Percentiles rank a stretch among this genome's conserved stretches.
Conservation (phyloP, 2,113 vertebrate species). For the Coregonus clupeaformis region DNA sequence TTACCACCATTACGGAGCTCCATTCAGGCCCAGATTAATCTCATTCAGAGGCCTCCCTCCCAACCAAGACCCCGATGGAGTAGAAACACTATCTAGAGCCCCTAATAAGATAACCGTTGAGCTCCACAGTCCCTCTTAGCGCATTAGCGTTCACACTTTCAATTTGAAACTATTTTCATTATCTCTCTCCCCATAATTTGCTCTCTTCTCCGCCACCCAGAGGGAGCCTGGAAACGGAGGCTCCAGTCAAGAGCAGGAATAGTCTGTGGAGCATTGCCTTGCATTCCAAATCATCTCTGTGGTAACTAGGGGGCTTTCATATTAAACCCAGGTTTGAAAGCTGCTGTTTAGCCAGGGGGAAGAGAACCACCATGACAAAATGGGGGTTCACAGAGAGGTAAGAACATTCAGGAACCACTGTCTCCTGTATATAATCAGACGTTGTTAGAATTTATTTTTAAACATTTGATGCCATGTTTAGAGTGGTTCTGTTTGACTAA, state of each 20-base stretch:
- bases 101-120: constrained; percentile 77
- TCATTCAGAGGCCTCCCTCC: constrained; percentile 62
- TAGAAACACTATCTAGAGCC: constrained; percentile 68
- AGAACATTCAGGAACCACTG: constrained; percentile 35
- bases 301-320: constrained; percentile 50
- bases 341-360: constrained; percentile 50
- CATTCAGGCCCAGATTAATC: constrained; percentile 74
- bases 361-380: constrained; percentile 47
- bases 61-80: constrained; percentile 65
- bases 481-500: no score
- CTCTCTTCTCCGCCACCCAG: constrained; percentile 63
- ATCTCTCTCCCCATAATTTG: constrained; percentile 73
- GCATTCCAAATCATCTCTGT: constrained; percentile 67
- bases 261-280: constrained; percentile 55
- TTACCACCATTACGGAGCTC: constrained; percentile 61
- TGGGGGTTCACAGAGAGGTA: constrained; percentile 35
- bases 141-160: constrained; percentile 75
- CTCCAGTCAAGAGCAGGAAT: constrained; percentile 70
- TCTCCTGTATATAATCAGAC: no score
- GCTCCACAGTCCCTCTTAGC: constrained; percentile 71
- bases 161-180: constrained; percentile 80
- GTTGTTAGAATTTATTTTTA: no score
- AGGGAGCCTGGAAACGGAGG: constrained; percentile 68
- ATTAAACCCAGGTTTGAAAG: constrained; percentile 50
- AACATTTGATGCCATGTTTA: no score